These are phyloP conservation scores for Eptesicus fuscus DNA, from an alignment of 2,113 vertebrate genomes.

Conservation along the genomic window DNA sequence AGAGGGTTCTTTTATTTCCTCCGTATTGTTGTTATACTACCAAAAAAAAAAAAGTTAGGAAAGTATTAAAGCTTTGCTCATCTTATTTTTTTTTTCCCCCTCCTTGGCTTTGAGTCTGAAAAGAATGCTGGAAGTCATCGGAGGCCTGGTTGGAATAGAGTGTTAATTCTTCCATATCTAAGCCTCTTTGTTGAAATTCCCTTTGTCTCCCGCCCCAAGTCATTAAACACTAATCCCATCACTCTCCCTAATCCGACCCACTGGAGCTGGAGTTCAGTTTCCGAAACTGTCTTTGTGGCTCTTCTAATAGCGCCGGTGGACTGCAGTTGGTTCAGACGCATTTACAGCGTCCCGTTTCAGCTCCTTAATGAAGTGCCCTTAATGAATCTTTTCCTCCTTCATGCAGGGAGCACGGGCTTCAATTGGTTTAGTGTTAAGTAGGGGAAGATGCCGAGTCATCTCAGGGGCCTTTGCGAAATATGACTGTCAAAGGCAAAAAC, in stretches of 20 bases:
- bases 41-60: constrained; percentile 75
- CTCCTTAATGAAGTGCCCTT: constrained; percentile 91
- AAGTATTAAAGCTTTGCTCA: constrained; percentile 74
- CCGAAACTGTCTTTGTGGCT: constrained; percentile 91
- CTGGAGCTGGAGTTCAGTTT: constrained; percentile 90
- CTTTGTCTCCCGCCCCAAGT: constrained; percentile 97
- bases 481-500: constrained; percentile 87
- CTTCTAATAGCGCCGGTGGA: constrained; percentile 87
- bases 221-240: constrained; percentile 99
- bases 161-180: constrained; percentile 95
- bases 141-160: constrained; percentile 87
- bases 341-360: constrained; percentile 82
- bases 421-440: constrained; percentile 86
- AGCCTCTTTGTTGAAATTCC: constrained; percentile 90
- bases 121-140: constrained; percentile 86
- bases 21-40: constrained; percentile 46
- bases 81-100: constrained; percentile 53
- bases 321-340: constrained; percentile 82
- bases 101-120: constrained; percentile 75
- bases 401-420: constrained; percentile 80
- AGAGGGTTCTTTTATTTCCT: constrained; percentile 68
- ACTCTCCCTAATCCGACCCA: constrained; percentile 97
- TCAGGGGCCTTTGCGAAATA: constrained; percentile 84
- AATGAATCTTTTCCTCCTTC: constrained; percentile 90
- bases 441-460: constrained; percentile 82